A percentile compares a stretch with the other conserved stretches of the same genome.
Conservation (phyloP, 2,113 vertebrate species). For the Brachypteracias leptosomus region DNA sequence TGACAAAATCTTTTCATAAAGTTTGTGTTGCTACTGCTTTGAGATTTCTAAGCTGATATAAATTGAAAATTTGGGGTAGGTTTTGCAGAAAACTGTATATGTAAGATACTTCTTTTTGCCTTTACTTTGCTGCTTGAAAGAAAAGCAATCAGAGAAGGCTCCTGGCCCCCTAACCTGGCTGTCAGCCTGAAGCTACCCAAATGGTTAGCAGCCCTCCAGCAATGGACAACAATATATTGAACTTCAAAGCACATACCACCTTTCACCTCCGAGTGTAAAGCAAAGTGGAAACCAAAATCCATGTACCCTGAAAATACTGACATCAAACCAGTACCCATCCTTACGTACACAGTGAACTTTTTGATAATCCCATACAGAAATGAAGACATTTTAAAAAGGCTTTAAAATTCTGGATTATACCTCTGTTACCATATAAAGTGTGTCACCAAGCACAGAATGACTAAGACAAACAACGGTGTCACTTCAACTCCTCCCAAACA, state of each 20-base stretch:
- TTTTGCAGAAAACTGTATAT: neutral
- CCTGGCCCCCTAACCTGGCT: neutral
- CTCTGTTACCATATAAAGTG: neutral
- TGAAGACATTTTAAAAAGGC: neutral
- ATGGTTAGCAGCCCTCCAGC: neutral
- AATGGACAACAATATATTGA: rapidly evolving
- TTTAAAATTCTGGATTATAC: neutral
- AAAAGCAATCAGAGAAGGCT: neutral
- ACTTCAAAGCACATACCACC: neutral
- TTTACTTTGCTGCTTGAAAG: neutral
- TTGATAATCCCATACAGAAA: neutral
- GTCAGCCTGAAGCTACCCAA: neutral
- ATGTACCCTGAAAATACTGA: neutral
- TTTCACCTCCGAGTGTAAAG: neutral
- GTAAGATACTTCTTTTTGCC: neutral
- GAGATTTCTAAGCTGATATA: neutral
- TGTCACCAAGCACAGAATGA: neutral
- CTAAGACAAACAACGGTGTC: neutral
- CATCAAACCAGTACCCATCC: neutral
- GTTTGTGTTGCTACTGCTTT: neutral
- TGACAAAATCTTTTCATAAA: neutral
- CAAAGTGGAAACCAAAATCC: neutral
- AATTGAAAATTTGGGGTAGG: neutral
- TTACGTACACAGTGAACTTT: neutral
- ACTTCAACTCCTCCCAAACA: neutral